These are phyloP conservation scores for Hiodon alosoides DNA, from an alignment of 2,113 vertebrate species.

Conservation along the genomic window DNA sequence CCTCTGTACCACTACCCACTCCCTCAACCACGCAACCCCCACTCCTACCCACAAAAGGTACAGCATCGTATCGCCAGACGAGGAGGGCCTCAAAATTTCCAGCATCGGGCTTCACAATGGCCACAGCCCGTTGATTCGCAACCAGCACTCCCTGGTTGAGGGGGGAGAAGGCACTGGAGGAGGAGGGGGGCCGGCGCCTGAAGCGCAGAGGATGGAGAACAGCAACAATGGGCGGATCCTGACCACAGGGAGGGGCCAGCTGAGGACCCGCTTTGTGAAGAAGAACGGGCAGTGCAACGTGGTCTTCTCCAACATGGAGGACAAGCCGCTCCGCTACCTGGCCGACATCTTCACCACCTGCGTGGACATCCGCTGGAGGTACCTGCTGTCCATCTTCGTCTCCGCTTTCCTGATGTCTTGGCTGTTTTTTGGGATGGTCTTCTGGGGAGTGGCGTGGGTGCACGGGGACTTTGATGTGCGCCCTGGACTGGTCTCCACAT, in stretches of 20 bases:
- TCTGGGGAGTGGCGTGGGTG: slow-evolving; percentile 84
- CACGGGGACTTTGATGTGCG: slow-evolving; percentile 77
- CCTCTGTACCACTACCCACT: slow-evolving; percentile 2
- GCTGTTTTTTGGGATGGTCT: slow-evolving; percentile 83
- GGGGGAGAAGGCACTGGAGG: slow-evolving; percentile 34
- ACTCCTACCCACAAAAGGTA: slow-evolving; percentile 48
- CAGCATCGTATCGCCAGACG: slow-evolving; percentile 81
- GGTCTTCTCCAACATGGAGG: slow-evolving; percentile 89
- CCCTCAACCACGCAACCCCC: slow-evolving; percentile 29
- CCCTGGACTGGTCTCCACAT: slow-evolving; percentile 25
- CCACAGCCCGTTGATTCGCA: slow-evolving; percentile 46
- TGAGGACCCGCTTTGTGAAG: slow-evolving; percentile 88
- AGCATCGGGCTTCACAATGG: slow-evolving; percentile 66
- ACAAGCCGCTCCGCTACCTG: slow-evolving; percentile 86
- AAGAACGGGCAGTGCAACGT: slow-evolving; percentile 95
- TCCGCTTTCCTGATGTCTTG: slow-evolving; percentile 85
- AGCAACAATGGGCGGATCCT: slow-evolving; percentile 70
- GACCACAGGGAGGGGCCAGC: slow-evolving; percentile 60
- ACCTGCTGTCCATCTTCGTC: slow-evolving; percentile 86
- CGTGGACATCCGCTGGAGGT: slow-evolving; percentile 91
- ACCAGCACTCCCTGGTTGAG: slow-evolving; percentile 42
- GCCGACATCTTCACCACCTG: slow-evolving; percentile 94
- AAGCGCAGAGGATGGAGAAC: slow-evolving; percentile 58
- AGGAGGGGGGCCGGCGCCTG: slow-evolving; percentile 31
- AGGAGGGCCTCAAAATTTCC: slow-evolving; percentile 75